Evolutionary conservation across 1,140 invertebrate genomes (phyloP).

Genomic region (Drosophila littoralis): DNA sequence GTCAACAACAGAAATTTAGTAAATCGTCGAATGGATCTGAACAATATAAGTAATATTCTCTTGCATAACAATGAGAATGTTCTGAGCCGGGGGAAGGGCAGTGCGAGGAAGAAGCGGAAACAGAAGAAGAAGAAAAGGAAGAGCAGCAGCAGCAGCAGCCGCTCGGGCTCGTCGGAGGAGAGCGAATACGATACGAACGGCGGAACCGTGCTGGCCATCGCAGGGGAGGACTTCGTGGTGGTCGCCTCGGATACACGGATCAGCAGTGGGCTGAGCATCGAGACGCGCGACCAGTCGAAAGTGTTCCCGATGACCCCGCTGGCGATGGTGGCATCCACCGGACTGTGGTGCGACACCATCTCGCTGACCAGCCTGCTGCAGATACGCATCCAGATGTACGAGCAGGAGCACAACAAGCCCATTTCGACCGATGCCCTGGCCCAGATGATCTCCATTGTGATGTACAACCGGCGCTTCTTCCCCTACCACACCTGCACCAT

Average conservation of each 20-base stretch:
- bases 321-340: background rate
- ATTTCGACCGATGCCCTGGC: background rate
- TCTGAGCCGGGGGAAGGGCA: too few relatives aligned
- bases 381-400: background rate
- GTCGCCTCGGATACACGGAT: background rate
- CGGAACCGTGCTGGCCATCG: background rate
- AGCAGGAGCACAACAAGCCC: background rate
- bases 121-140: too few relatives aligned
- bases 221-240: background rate
- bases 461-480: slow-evolving; percentile 1
- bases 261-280: too few relatives aligned
- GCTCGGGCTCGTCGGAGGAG: too few relatives aligned
- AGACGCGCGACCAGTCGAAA: background rate
- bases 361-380: background rate
- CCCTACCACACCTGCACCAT: background rate
- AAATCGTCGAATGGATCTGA: too few relatives aligned
- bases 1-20: too few relatives aligned
- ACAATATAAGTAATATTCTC: too few relatives aligned
- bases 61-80: too few relatives aligned
- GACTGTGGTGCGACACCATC: background rate
- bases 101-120: too few relatives aligned
- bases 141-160: too few relatives aligned
- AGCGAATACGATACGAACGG: background rate
- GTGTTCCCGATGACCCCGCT: background rate
- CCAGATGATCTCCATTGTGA: background rate